Evolutionary conservation across 1,140 invertebrate genomes (phyloP).

Genomic region (Monochamus saltuarius): DNA sequence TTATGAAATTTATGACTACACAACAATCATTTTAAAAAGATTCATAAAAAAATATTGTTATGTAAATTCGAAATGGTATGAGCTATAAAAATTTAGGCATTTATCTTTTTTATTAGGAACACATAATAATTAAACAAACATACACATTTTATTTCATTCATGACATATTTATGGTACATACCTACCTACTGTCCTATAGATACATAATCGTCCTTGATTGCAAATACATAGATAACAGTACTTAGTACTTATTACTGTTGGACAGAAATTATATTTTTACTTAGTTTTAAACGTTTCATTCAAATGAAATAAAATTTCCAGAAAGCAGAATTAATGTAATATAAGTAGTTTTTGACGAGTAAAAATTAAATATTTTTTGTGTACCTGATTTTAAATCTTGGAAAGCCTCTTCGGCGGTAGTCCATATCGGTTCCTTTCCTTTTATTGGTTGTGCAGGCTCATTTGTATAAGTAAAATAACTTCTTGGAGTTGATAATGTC

Average conservation of each 20-base stretch:
- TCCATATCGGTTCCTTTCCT: slow-evolving; percentile 53
- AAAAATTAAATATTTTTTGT: background rate
- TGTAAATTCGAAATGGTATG: too few species aligned
- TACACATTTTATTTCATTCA: too few species aligned
- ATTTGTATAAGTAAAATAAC: slow-evolving; percentile 56
- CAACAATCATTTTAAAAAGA: too few species aligned
- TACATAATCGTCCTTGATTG: background rate
- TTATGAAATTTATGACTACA: too few species aligned
- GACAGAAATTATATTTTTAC: background rate
- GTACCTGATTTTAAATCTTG: slow-evolving; percentile 53
- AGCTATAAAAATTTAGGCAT: too few species aligned
- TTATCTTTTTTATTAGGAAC: too few species aligned
- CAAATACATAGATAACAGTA: too few species aligned
- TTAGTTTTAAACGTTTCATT: too few species aligned
- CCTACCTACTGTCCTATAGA: background rate
- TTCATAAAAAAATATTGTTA: too few species aligned
- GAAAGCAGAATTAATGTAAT: slow-evolving; percentile 1
- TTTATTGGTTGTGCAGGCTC: slow-evolving; percentile 53
- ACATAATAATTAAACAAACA: too few species aligned
- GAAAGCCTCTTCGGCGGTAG: slow-evolving; percentile 52
- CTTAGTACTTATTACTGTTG: background rate
- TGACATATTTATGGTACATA: background rate
- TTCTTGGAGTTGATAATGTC: slow-evolving; percentile 41
- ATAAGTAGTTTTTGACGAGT: too few species aligned
- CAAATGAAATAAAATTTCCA: too few species aligned